Conservation (phyloP, 64 coral and sea anemone species). For the Stichodactyla mertensii region DNA sequence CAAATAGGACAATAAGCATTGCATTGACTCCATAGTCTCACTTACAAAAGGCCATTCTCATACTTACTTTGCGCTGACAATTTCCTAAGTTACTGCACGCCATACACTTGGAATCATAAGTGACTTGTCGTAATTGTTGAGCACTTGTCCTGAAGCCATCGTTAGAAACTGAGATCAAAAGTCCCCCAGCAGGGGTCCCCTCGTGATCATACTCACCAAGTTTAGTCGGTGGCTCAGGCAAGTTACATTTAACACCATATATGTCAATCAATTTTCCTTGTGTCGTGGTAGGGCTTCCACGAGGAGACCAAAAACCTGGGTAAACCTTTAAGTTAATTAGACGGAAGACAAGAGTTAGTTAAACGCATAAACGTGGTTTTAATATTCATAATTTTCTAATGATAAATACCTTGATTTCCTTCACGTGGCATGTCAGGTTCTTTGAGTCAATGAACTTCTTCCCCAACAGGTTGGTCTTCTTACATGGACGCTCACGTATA, state of each 20-base stretch:
- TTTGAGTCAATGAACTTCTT: slow-evolving; percentile 12
- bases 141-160: neutral
- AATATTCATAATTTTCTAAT: no score
- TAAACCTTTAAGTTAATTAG: no score
- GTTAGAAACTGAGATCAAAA: neutral
- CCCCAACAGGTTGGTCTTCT: slow-evolving; percentile 48
- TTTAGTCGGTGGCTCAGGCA: slow-evolving; percentile 30
- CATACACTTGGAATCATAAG: slow-evolving; percentile 41
- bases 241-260: neutral
- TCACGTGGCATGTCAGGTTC: slow-evolving; percentile 12
- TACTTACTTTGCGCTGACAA: slow-evolving; percentile 30
- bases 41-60: no score
- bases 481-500: slow-evolving; percentile 45
- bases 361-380: no score
- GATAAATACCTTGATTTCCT: slow-evolving; percentile 36
- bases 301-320: slow-evolving; percentile 25
- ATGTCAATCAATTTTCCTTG: slow-evolving; percentile 35
- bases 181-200: slow-evolving; percentile 9
- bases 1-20: no score
- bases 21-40: no score
- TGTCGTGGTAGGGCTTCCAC: neutral
- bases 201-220: neutral
- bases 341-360: no score
- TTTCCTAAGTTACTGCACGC: slow-evolving; percentile 3
- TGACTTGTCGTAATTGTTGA: slow-evolving; percentile 17